Evolutionary conservation across 1,140 invertebrate species (phyloP), one percentile per base, ranked within the genome.

Genomic region (Matsumurasca onukii): DNA sequence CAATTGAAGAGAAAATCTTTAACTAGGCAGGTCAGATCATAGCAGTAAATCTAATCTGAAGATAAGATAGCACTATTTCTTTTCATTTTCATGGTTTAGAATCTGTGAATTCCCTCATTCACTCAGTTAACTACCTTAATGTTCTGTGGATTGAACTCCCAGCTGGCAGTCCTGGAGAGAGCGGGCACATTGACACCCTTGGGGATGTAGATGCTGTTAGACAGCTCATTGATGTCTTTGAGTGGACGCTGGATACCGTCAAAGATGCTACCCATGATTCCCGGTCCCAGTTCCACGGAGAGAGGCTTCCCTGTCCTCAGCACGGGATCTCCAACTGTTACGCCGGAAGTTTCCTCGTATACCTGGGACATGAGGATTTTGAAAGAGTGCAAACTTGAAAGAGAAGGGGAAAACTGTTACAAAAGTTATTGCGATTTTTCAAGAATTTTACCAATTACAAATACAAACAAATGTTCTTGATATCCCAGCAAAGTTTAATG

Each of bases 261-360:
- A 83, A 99, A 99, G 82, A 99, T 99, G 78, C 93, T 97, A 70
- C 94, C 94, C 85, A 99, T 91, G 80, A 99, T 99, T 77, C 98
- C 98, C 57, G 98, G 98, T n/a, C 98, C 98, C 27, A 99, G 83
- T 79, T 99, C 98, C 20, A 99, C 98, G 0, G 96, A 98, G 2
- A 99, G 80, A 0, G 98, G 98, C 80, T 99, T 99, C 24, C 98
- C 98, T 1, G 98, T 99, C 77, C 98, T 86, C 66, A 99, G 82
- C 1, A 99, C 98, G 20, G 98, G 98, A 84, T 99, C 98, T 34
- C 98, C 98, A 5, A 99, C 98, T 31, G 98, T 99, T 1, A 99
- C 97, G 78, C 98, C 98, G 63, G 97, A 99, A 55, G 98, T 99
- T 81, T 99, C 98, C 83, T 99, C 98, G 77, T 99, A 99, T 67